A percentile compares a stretch with the other conserved stretches of the same genome.
Conservation (phyloP, 2,113 vertebrate species). For the Ardeotis arabs region DNA sequence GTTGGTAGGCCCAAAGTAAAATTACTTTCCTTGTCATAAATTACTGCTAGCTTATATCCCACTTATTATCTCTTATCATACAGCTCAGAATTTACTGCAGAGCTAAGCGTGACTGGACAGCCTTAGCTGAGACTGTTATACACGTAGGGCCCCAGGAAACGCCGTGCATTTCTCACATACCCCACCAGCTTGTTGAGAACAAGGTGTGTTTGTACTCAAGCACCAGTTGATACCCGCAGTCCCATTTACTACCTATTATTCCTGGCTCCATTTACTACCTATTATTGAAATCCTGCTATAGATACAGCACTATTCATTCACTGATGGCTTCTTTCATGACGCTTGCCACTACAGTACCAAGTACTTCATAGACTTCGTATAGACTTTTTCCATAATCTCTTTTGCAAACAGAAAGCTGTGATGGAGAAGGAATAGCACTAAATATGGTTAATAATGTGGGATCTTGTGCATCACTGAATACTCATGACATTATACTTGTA, state of each 20-base stretch:
- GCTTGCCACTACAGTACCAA: background rate
- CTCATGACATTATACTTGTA: background rate
- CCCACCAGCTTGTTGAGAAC: background rate
- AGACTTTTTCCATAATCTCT: background rate
- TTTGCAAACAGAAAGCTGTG: background rate
- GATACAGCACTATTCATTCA: background rate
- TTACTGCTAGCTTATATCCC: background rate
- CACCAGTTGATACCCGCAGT: background rate
- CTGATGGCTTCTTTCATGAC: background rate
- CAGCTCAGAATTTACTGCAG: background rate
- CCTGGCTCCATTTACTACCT: background rate
- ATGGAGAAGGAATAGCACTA: background rate
- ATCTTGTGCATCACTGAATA: background rate
- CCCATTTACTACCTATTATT: background rate
- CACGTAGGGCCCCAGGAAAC: no score
- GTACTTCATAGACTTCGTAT: background rate
- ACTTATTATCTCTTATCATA: background rate
- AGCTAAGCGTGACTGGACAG: fast-evolving
- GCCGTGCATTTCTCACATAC: background rate
- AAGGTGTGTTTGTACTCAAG: background rate
- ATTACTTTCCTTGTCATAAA: background rate
- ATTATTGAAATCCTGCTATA: background rate
- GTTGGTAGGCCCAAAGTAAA: background rate
- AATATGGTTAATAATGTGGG: background rate
- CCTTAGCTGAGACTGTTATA: fast-evolving